A percentile compares a stretch with the other conserved stretches of the same genome.
Conservation (phyloP, 2,113 vertebrate species). For the Dipodomys spectabilis region DNA sequence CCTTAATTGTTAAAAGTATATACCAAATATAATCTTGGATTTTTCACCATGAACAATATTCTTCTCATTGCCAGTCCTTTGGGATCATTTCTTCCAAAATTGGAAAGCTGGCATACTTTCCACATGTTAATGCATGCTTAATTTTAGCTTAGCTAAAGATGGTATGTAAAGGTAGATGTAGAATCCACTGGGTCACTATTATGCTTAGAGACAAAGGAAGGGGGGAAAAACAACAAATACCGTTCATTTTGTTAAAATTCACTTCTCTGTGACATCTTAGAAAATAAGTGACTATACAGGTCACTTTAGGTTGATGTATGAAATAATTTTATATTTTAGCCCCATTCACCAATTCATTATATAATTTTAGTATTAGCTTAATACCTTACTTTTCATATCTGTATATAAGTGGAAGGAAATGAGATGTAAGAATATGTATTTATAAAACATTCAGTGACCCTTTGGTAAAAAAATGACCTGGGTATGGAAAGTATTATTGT, state of each 20-base stretch:
- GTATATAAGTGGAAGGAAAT: neutral
- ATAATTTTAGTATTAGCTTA: conserved; percentile 26
- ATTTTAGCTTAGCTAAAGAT: no score
- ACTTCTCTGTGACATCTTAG: neutral
- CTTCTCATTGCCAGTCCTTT: no score
- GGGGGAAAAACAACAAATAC: neutral
- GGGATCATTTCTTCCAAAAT: no score
- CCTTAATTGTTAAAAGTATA: no score
- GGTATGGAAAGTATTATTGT: neutral
- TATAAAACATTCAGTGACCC: neutral
- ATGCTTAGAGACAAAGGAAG: neutral
- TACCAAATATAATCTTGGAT: no score
- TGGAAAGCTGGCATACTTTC: no score
- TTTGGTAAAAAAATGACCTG: neutral
- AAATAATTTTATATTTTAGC: neutral
- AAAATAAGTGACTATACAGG: neutral
- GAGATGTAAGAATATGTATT: neutral
- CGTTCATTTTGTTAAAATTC: neutral
- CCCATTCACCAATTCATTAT: neutral
- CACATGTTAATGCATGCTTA: no score
- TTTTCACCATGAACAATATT: no score
- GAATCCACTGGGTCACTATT: neutral
- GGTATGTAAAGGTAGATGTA: neutral
- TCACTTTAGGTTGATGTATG: neutral
- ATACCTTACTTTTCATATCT: neutral